Conservation (phyloP, 2,797 vertebrate species). For the Jordanella pulchra region DNA sequence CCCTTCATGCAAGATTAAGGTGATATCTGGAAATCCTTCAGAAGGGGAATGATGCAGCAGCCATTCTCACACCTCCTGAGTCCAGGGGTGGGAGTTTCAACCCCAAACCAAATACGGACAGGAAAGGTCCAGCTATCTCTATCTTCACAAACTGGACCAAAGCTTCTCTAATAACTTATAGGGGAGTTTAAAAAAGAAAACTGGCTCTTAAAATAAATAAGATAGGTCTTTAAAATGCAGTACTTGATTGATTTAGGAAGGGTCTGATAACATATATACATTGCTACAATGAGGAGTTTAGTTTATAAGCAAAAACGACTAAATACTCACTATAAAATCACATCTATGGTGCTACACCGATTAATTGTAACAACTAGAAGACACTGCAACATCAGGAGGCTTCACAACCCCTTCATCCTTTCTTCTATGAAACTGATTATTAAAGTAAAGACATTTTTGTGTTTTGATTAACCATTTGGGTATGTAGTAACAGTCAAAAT, state of each 20-base stretch:
- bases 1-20: no score
- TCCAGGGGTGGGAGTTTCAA: no score
- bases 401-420: background rate
- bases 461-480: slow-evolving; percentile 54
- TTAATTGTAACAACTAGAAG: background rate
- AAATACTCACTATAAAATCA: background rate
- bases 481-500: slow-evolving; percentile 33
- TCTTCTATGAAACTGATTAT: slow-evolving; percentile 15
- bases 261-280: background rate
- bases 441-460: slow-evolving; percentile 15
- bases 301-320: background rate
- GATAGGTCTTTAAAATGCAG: background rate
- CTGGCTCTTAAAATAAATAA: background rate
- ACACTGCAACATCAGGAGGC: slow-evolving; percentile 10
- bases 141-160: no score
- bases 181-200: background rate
- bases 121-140: no score
- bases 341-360: background rate
- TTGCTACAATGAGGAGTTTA: background rate
- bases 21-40: no score
- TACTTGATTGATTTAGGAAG: background rate
- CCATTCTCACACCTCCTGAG: no score
- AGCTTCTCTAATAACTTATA: no score
- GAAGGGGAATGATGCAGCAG: no score
- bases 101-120: no score